Conservation (phyloP, 2,113 vertebrate species). For the Oncorhynchus masou region DNA sequence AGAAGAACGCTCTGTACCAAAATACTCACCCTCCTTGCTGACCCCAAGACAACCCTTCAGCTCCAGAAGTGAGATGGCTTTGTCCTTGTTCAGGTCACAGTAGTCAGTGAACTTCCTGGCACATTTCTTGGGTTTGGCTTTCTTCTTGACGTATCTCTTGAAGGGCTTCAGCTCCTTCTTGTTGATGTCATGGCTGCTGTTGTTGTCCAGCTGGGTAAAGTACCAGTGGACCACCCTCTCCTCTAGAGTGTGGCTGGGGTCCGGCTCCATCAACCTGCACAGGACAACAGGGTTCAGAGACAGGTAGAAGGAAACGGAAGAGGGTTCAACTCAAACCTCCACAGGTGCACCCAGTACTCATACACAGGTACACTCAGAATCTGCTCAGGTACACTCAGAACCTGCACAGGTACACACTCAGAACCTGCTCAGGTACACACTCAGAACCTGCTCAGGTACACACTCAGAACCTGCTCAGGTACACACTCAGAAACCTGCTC, state of each 20-base stretch:
- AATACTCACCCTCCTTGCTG: conserved; percentile 85
- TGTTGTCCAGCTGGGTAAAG: conserved; percentile 94
- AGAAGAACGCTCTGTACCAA: neutral
- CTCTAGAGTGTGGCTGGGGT: conserved; percentile 94
- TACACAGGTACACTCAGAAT: neutral
- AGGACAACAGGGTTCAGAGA: neutral
- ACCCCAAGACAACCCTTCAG: conserved; percentile 97
- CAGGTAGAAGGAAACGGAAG: no score
- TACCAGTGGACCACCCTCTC: conserved; percentile 98
- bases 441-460: no score
- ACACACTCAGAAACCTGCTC: neutral
- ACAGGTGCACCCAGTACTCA: neutral
- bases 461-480: neutral
- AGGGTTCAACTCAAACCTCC: neutral
- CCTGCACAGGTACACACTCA: neutral
- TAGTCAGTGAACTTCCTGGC: conserved; percentile 94
- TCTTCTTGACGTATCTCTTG: conserved; percentile 96
- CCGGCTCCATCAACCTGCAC: conserved; percentile 91
- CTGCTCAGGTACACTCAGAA: no score
- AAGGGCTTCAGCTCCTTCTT: conserved; percentile 96
- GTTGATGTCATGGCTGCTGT: conserved; percentile 90
- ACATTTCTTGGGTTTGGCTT: conserved; percentile 97
- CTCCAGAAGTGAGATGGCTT: conserved; percentile 89
- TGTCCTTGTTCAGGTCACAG: conserved; percentile 97
- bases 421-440: neutral